A percentile compares a stretch with the other conserved stretches of the same genome.
Evolutionary conservation across 1,140 invertebrate genomes (phyloP).

Genomic region (Trichogramma pretiosum): DNA sequence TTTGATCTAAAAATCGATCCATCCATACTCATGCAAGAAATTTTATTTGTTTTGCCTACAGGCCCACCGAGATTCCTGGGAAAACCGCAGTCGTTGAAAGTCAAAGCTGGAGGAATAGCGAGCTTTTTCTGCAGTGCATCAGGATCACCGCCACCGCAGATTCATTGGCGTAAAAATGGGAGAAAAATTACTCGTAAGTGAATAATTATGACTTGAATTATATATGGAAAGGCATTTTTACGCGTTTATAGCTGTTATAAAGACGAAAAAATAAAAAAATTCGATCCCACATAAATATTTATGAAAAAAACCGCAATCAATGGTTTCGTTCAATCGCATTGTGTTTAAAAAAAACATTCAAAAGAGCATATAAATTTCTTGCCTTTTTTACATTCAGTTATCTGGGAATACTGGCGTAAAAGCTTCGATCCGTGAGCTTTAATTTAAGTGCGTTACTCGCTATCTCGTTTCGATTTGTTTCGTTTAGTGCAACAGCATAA

Average conservation of each 20-base stretch:
- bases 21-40: too few species aligned
- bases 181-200: slow-evolving; percentile 71
- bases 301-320: too few species aligned
- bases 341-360: too few species aligned
- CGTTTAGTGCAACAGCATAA: too few species aligned
- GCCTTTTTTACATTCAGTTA: neutral
- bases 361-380: too few species aligned
- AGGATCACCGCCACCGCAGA: slow-evolving; percentile 78
- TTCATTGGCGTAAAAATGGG: slow-evolving; percentile 85
- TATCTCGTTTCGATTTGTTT: slow-evolving; percentile 13
- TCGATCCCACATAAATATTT: too few species aligned
- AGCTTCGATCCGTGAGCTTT: slow-evolving; percentile 5
- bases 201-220: neutral
- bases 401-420: neutral
- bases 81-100: slow-evolving; percentile 76
- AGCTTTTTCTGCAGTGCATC: slow-evolving; percentile 90
- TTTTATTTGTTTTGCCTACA: slow-evolving; percentile 42
- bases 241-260: too few species aligned
- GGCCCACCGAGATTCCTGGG: slow-evolving; percentile 86
- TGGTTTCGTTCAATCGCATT: too few species aligned
- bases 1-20: too few species aligned
- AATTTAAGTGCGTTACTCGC: slow-evolving; percentile 11
- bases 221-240: too few species aligned
- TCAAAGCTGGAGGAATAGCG: slow-evolving; percentile 81
- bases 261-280: too few species aligned